Evolutionary conservation across 2,888 invertebrate genomes (phyloP), one percentile per base, ranked within the genome.

Genomic region (Oscheius sp.): DNA sequence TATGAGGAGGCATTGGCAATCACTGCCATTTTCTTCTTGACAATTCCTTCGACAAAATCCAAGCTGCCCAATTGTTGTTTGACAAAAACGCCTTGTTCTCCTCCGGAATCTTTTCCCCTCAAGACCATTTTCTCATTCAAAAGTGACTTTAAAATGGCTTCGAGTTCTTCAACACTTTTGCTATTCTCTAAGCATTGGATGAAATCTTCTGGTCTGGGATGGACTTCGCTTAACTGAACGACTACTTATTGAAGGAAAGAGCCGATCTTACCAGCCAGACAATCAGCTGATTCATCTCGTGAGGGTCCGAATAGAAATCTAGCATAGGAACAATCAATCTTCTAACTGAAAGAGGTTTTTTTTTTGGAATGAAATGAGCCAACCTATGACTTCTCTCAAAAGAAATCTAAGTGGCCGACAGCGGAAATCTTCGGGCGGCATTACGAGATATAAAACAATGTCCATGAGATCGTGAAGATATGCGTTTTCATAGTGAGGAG

Each of bases 241-340:
- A 15, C 3, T 3, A n/a, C 4, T 3, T 31, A 4, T 17, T 29
- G 31, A 46, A 45, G 5, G 17, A 29, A 39, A 20, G 3, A 6
- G 20, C 25, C 25, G 5, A 25, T 71, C 91, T 91, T 87, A 94
- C 94, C 90, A 92, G 91, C 92, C 92, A 93, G 84, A 94, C 91
- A 85, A 94, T 92, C 73, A 92, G 91, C 88, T 93, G 92, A 89
- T 95, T 95, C 79, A 95, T 92, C 87, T 92, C 94, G 89, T 95
- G 94, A 61, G 95, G 94, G 88, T 94, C 93, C 48, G 93, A 92
- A 71, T 93, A 87, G 77, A 92, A 88, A 84, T 91, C 90, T 55
- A 93, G 88, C 39, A 92, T 88, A 0, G 93, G 93, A 65, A 90
- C 88, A 66, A 93, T 90, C 50, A 92, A 89, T 63, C 92, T 91